A percentile compares a stretch with the other conserved stretches of the same genome.
These are phyloP conservation scores for Cololabis saira DNA, from an alignment of 2,113 vertebrate genomes.

Conservation along the genomic window DNA sequence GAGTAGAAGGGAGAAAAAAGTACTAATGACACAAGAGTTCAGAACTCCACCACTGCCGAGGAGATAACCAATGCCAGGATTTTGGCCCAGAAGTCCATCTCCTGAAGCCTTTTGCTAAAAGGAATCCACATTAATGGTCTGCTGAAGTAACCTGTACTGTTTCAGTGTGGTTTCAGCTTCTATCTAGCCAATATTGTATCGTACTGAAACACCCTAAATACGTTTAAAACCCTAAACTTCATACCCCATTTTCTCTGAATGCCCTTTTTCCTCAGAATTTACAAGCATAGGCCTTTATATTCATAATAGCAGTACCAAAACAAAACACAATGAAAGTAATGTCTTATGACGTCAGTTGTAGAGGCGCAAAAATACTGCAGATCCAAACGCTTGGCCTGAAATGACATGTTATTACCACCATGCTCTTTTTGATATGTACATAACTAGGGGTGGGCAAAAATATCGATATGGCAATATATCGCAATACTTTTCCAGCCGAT, in stretches of 20 bases:
- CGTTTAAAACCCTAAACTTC: background rate
- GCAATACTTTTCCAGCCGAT: too few relatives aligned
- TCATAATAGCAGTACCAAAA: too few relatives aligned
- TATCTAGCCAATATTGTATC: background rate
- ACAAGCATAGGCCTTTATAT: background rate
- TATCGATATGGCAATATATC: too few relatives aligned
- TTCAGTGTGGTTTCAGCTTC: slow-evolving; percentile 16
- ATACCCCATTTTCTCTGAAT: background rate
- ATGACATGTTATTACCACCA: background rate
- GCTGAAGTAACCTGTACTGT: slow-evolving; percentile 11
- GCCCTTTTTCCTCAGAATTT: background rate
- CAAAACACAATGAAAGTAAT: too few relatives aligned
- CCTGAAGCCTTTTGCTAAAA: slow-evolving; percentile 26
- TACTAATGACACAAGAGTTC: slow-evolving; percentile 43
- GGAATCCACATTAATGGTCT: slow-evolving; percentile 27
- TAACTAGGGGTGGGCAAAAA: too few relatives aligned
- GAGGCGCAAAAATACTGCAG: too few relatives aligned
- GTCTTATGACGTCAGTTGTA: too few relatives aligned
- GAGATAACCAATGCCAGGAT: slow-evolving; percentile 41
- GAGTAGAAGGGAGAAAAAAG: slow-evolving; percentile 22
- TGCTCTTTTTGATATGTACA: too few relatives aligned
- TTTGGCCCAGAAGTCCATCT: slow-evolving; percentile 40
- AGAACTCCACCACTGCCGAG: slow-evolving; percentile 9
- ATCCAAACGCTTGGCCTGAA: background rate
- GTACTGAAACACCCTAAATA: background rate